Evolutionary conservation across 2,888 invertebrate species (phyloP).

Genomic region (Lasioglossum oenotherae): DNA sequence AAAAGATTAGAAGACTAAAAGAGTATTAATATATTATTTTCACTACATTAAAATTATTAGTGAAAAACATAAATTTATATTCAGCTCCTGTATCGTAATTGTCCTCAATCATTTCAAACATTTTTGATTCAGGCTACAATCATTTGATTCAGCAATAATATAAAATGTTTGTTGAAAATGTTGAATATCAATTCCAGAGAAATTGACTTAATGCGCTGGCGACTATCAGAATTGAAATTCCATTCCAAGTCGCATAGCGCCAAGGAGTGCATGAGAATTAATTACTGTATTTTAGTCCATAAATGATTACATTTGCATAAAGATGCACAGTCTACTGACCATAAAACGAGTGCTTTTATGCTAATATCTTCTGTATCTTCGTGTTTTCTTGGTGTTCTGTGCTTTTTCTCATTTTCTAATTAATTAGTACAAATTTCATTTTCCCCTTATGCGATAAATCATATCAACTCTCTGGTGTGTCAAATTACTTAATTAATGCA

Average conservation of each 20-base stretch:
- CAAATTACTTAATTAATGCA: neutral
- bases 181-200: neutral
- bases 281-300: neutral
- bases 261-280: neutral
- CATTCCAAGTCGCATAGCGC: neutral
- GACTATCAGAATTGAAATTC: neutral
- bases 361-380: neutral
- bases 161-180: neutral
- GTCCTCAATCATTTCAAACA: neutral
- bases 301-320: neutral
- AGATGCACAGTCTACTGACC: slow-evolving; percentile 1
- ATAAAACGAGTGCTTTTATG: neutral
- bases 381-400: neutral
- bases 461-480: neutral
- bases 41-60: no score
- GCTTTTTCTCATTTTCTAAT: neutral
- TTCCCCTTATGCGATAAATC: neutral
- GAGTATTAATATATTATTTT: no score
- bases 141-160: neutral
- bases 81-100: no score
- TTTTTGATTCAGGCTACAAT: no score
- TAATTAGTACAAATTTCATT: neutral
- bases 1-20: no score
- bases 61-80: no score
- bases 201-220: neutral